Evolutionary conservation across 2,888 invertebrate species (phyloP), one percentile per base, ranked within the genome.

Genomic region (Orthonevra nobilis): DNA sequence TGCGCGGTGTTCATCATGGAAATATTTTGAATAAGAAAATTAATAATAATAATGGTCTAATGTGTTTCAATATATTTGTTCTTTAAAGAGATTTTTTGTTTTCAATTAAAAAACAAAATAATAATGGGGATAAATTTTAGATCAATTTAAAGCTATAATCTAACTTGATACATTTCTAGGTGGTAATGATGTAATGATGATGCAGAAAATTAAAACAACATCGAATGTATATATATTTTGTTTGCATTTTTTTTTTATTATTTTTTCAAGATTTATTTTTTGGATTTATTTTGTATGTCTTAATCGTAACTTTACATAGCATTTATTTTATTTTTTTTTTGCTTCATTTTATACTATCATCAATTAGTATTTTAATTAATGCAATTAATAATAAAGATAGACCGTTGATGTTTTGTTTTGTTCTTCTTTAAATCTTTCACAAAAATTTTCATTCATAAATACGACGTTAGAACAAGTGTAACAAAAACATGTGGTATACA

Each of bases 231-330:
- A 15, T 63, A 38, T 69, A 56, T 75, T 75, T 74, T 74, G 52
- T 63, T 61, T 75, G 69, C 63, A 75, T 69, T 66, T 64, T 70
- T 61, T 56, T 68, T 68, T 61, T 58, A 50, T 73, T 56, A 50
- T 61, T 66, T 72, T 77, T 61, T 79, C 44, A 42, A 23, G 69
- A 56, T 72, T 73, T 40, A 72, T 79, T 36, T 73, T 68, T 79
- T 61, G 73, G 79, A 73, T 79, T 79, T 79, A 79, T 68, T 64
- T 79, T 79, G 64, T 79, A 61, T 79, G 79, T 68, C 79, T 79
- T 79, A 79, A 79, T 68, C 44, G 56, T 79, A 73, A 79, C 79
- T 79, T 79, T 79, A 79, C 79, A 79, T 79, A 79, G 73, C 79
- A 68, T 70, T 63, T 12, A 44, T 52, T 58, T 69, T 14, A 48